Conservation (phyloP, 2,113 vertebrate species). For the Recurvirostra avosetta region DNA sequence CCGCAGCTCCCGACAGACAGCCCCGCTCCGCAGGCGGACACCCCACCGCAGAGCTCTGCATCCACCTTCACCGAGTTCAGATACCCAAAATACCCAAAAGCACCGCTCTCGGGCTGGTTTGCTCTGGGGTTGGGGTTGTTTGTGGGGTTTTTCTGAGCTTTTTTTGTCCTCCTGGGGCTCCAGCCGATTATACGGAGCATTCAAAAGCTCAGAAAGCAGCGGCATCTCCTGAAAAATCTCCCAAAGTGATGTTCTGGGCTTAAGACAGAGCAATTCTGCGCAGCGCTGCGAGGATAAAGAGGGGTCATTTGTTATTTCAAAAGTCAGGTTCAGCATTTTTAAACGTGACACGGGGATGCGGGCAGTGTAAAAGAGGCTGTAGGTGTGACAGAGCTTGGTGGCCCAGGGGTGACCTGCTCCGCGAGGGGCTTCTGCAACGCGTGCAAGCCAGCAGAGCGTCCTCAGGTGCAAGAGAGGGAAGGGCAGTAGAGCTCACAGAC, state of each 20-base stretch:
- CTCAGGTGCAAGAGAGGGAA: background rate
- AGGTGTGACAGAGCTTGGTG: background rate
- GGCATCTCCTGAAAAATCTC: background rate
- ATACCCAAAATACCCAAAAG: background rate
- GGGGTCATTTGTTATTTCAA: background rate
- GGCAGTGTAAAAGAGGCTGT: background rate
- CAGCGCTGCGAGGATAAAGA: background rate
- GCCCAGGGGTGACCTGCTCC: background rate
- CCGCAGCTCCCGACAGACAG: background rate
- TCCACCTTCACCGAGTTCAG: background rate
- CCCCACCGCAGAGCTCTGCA: background rate
- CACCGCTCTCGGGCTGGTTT: background rate
- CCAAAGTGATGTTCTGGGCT: background rate
- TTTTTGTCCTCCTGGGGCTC: background rate
- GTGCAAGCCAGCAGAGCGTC: background rate
- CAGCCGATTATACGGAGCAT: background rate
- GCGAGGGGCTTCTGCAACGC: background rate
- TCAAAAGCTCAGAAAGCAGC: background rate
- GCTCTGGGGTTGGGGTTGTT: background rate
- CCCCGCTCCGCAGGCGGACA: accelerated
- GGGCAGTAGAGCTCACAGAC: background rate
- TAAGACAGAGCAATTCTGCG: background rate
- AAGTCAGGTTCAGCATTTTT: background rate
- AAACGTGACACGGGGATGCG: background rate
- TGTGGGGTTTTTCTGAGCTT: background rate